phyloP scores from a whole-genome alignment of 2,113 vertebrate genomes.

The Phocoena phocoena region DNA sequence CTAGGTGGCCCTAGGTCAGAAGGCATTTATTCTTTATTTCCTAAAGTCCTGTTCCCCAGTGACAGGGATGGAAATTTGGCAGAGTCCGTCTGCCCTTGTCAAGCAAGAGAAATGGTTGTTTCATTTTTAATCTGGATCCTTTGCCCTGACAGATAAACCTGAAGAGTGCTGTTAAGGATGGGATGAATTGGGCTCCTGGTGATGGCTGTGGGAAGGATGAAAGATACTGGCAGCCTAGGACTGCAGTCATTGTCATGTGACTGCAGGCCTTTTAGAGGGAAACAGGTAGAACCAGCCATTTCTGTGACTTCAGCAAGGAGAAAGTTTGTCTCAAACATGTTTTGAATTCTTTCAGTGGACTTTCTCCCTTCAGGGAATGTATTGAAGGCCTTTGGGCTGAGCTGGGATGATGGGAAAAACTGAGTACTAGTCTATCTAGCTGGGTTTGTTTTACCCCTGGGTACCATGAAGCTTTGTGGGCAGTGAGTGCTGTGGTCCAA shows the following conservation, averaged over 20 bases:
- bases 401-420: background rate
- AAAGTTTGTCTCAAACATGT: background rate
- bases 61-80: conserved; percentile 83
- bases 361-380: background rate
- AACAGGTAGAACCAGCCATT: background rate
- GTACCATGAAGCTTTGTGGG: background rate
- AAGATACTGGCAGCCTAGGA: background rate
- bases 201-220: conserved; percentile 56
- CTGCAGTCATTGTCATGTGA: rapidly evolving
- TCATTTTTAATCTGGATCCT: conserved; percentile 79
- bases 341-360: background rate
- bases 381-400: background rate
- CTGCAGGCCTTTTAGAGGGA: background rate
- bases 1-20: conserved; percentile 75
- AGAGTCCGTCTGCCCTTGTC: conserved; percentile 75
- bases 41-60: conserved; percentile 68
- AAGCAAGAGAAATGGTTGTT: conserved; percentile 79
- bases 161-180: conserved; percentile 67
- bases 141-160: conserved; percentile 72
- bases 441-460: background rate
- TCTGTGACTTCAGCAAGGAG: background rate
- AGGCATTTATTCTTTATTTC: conserved; percentile 81
- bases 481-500: background rate
- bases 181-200: conserved; percentile 70
- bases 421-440: background rate